phyloP scores from a whole-genome alignment of 2,113 vertebrate genomes.

The Anguilla japonica region DNA sequence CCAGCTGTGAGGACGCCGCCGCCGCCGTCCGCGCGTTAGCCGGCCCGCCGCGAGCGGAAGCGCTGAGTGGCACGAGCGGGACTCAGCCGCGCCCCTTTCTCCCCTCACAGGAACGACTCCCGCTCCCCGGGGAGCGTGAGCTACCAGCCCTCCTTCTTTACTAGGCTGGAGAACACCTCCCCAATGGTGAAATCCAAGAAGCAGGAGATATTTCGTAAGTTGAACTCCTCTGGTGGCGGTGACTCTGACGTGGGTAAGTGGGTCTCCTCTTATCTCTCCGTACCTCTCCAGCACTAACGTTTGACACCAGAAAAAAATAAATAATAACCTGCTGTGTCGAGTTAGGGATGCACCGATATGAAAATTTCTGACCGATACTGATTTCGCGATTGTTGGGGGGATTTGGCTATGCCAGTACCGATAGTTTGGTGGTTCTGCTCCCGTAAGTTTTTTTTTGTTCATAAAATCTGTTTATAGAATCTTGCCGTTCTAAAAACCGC shows the following conservation, averaged over 20 bases:
- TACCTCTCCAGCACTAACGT: constrained; percentile 25
- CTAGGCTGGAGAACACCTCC: constrained; percentile 95
- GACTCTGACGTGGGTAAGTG: constrained; percentile 98
- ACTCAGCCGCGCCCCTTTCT: constrained; percentile 30
- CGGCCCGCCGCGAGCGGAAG: neutral
- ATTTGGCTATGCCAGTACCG: no score
- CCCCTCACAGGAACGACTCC: constrained; percentile 82
- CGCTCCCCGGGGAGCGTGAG: constrained; percentile 88
- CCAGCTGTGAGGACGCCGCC: no score
- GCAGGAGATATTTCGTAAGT: constrained; percentile 99
- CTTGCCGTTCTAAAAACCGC: no score
- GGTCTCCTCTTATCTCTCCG: constrained; percentile 32
- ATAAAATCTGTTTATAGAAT: no score
- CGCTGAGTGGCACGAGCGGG: neutral
- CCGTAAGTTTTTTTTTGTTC: no score
- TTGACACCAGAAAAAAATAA: neutral
- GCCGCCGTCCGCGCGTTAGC: no score
- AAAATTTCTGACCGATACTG: no score
- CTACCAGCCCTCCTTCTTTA: constrained; percentile 96
- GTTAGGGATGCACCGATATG: no score
- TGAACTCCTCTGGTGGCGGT: constrained; percentile 92
- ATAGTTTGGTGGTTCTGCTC: no score
- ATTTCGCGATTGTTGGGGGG: no score
- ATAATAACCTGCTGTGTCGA: neutral
- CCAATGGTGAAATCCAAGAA: constrained; percentile 98